These are phyloP conservation scores for Limnephilus lunatus DNA, from an alignment of 2,888 invertebrate species.

Conservation along the genomic window DNA sequence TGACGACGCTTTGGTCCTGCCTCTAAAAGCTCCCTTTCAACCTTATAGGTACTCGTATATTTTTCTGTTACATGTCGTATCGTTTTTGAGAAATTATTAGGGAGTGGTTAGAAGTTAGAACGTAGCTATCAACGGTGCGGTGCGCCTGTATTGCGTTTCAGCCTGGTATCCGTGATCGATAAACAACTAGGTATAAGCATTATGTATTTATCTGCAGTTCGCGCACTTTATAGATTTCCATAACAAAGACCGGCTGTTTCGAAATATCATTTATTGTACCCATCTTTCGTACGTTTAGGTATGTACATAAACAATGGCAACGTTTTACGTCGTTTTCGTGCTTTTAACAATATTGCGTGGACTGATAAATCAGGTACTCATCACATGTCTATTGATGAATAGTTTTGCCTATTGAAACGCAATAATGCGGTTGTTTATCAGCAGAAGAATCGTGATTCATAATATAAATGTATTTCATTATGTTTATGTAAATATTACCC, in stretches of 20 bases:
- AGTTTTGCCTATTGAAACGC: neutral
- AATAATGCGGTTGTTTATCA: neutral
- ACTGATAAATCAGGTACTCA: neutral
- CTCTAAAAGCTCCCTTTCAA: neutral
- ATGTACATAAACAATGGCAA: neutral
- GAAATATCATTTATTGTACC: neutral
- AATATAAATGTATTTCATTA: neutral
- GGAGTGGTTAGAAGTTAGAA: neutral
- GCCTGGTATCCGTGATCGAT: neutral
- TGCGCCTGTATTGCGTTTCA: neutral
- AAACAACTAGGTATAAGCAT: neutral
- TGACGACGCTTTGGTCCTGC: neutral
- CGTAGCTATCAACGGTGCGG: neutral
- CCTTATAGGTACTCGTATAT: neutral
- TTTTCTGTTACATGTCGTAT: neutral
- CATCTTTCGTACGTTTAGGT: neutral
- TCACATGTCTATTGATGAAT: neutral
- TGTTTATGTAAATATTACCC: neutral
- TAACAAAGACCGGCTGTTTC: neutral
- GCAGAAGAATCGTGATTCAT: neutral
- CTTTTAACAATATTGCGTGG: neutral
- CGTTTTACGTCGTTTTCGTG: neutral
- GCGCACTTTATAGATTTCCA: neutral
- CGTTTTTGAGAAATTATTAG: neutral
- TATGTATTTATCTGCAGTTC: constrained; percentile 14